phyloP scores from a whole-genome alignment of 2,888 invertebrate species.

The Drosophila neutralis region DNA sequence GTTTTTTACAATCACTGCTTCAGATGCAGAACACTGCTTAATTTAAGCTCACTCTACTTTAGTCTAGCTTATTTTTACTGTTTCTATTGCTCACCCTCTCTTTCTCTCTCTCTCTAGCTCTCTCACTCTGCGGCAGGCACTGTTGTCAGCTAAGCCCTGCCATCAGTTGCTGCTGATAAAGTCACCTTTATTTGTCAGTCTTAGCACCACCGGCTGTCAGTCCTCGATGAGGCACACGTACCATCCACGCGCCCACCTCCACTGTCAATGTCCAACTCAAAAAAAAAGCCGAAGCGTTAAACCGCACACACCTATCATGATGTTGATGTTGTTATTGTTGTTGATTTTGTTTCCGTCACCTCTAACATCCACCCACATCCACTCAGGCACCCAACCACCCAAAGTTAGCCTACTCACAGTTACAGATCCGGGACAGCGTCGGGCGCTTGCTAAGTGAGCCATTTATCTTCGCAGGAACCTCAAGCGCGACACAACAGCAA shows the following conservation, averaged over 20 bases:
- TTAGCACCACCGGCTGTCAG: slow-evolving; percentile 62
- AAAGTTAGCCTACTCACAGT: slow-evolving; percentile 22
- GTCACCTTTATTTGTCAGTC: slow-evolving; percentile 79
- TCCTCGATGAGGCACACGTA: slow-evolving; percentile 58
- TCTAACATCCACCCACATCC: slow-evolving; percentile 37
- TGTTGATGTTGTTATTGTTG: slow-evolving; percentile 26
- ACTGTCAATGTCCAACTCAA: slow-evolving; percentile 41
- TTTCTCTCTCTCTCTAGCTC: neutral
- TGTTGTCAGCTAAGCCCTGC: slow-evolving; percentile 47
- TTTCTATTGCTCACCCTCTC: neutral
- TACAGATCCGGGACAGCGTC: slow-evolving; percentile 15
- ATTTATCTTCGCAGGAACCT: slow-evolving; percentile 84
- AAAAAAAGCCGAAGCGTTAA: slow-evolving; percentile 62
- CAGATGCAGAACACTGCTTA: neutral
- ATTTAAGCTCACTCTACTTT: slow-evolving; percentile 1
- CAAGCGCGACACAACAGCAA: slow-evolving; percentile 72
- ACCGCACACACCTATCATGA: slow-evolving; percentile 79
- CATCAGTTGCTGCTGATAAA: slow-evolving; percentile 71
- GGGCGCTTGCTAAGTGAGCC: slow-evolving; percentile 82
- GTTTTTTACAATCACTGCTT: neutral
- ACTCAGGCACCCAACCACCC: slow-evolving; percentile 9
- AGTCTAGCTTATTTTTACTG: slow-evolving; percentile 5
- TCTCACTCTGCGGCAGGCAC: neutral
- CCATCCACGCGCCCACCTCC: slow-evolving; percentile 41
- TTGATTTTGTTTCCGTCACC: slow-evolving; percentile 51